Evolutionary conservation across 1,140 invertebrate species (phyloP).

Genomic region (Drosophila nigrodunni): DNA sequence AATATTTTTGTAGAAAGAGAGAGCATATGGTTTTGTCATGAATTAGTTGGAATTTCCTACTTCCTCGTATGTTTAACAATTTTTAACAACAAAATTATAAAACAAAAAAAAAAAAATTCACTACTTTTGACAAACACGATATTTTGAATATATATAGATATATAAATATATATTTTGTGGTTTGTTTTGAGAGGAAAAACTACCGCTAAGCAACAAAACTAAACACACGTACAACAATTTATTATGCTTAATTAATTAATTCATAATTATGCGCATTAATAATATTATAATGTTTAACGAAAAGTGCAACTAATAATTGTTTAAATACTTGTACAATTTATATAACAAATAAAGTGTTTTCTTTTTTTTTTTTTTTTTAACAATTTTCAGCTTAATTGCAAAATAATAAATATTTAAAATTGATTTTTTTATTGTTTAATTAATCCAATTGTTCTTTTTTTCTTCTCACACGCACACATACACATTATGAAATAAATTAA

Average conservation of each 20-base stretch:
- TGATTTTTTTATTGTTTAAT: constrained; percentile 1
- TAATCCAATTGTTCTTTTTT: constrained; percentile 20
- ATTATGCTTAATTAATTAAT: constrained; percentile 8
- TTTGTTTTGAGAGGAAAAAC: constrained; percentile 7
- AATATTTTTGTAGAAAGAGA: constrained; percentile 36
- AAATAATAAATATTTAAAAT: constrained; percentile 6
- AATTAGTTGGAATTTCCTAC: constrained; percentile 38
- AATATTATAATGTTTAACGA: background rate
- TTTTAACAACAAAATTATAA: background rate
- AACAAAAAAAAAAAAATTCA: constrained; percentile 21
- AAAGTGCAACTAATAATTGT: constrained; percentile 9
- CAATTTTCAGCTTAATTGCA: background rate
- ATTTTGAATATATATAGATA: background rate
- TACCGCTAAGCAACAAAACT: constrained; percentile 36
- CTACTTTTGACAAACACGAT: constrained; percentile 42
- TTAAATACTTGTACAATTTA: constrained; percentile 11
- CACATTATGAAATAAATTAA: background rate
- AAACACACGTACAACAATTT: constrained; percentile 30
- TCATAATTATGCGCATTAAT: background rate
- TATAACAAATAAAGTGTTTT: background rate
- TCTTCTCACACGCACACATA: constrained; percentile 14
- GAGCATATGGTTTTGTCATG: constrained; percentile 39
- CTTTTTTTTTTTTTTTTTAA: constrained; percentile 2
- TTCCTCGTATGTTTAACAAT: constrained; percentile 5
- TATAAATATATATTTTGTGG: background rate